A percentile compares a stretch with the other conserved stretches of the same genome.
Conservation (phyloP, 2,888 invertebrate species). For the Tridacna crocea region DNA sequence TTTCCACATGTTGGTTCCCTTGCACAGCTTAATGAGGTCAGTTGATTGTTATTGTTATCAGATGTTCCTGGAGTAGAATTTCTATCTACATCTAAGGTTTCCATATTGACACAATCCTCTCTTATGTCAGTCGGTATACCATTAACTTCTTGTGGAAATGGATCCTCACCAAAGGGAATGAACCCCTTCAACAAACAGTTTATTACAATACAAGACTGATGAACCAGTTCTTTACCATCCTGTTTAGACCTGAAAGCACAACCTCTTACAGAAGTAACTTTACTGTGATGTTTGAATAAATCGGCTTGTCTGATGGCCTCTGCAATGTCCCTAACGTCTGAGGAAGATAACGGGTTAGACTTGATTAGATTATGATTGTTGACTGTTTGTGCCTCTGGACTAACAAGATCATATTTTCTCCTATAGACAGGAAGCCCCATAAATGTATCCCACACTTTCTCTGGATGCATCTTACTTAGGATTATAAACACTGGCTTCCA, state of each 20-base stretch:
- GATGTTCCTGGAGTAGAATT: too few relatives aligned
- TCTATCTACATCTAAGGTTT: too few relatives aligned
- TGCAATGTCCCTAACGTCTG: conserved; percentile 28
- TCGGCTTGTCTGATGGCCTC: conserved; percentile 29
- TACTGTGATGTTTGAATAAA: conserved; percentile 40
- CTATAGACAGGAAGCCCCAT: conserved; percentile 52
- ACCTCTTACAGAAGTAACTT: conserved; percentile 45
- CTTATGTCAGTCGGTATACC: conserved; percentile 58
- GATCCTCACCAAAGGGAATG: conserved; percentile 59
- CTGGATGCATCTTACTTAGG: conserved; percentile 35
- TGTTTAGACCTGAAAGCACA: conserved; percentile 53
- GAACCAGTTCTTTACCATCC: conserved; percentile 37
- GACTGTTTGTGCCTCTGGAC: conserved; percentile 41
- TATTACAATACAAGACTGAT: conserved; percentile 54
- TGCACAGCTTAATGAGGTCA: too few relatives aligned
- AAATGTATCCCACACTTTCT: conserved; percentile 49
- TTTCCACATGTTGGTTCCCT: too few relatives aligned
- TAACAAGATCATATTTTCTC: conserved; percentile 44
- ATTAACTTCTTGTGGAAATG: conserved; percentile 48
- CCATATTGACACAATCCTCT: conserved; percentile 28
- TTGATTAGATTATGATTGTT: conserved; percentile 38
- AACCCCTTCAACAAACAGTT: conserved; percentile 57
- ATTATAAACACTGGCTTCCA: conserved; percentile 58
- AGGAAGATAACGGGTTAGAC: conserved; percentile 32
- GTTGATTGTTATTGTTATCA: too few relatives aligned